A percentile compares a stretch with the other conserved stretches of the same genome.
Evolutionary conservation across 2,888 invertebrate genomes (phyloP).

Genomic region (Ornithoptera priamus): DNA sequence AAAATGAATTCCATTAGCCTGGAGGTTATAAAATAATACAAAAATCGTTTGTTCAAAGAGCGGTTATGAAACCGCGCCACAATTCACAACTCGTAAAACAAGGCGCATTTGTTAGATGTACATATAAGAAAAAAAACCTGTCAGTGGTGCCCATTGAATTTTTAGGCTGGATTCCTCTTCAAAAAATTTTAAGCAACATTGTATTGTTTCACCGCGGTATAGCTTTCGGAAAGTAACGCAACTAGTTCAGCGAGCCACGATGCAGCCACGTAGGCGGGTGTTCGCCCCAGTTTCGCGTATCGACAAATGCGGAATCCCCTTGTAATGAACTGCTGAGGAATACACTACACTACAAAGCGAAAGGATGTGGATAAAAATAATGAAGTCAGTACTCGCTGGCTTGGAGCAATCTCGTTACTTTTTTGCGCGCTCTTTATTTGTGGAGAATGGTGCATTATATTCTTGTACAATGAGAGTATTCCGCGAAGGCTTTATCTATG

Average conservation of each 20-base stretch:
- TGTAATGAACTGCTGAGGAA: conserved; percentile 16
- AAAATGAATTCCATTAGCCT: no score
- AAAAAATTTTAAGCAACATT: neutral
- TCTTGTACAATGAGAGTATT: neutral
- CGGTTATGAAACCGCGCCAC: no score
- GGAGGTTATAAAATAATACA: no score
- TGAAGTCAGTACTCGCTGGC: conserved; percentile 8
- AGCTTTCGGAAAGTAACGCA: conserved; percentile 4
- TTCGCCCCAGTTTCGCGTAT: conserved; percentile 12
- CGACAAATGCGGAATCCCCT: conserved; percentile 14
- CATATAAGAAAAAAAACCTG: neutral
- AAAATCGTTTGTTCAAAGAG: no score
- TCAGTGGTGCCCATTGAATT: neutral
- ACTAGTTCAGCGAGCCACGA: neutral
- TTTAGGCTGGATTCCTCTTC: neutral
- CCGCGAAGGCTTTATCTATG: neutral
- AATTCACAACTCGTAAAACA: no score
- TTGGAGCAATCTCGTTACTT: conserved; percentile 10
- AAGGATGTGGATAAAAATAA: conserved; percentile 23
- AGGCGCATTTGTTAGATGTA: no score
- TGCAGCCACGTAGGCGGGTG: neutral
- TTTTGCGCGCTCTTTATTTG: conserved; percentile 5
- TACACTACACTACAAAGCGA: conserved; percentile 15
- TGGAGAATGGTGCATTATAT: conserved; percentile 2
- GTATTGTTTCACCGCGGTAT: conserved; percentile 1